A percentile compares a stretch with the other conserved stretches of the same genome.
phyloP scores from a whole-genome alignment of 2,888 invertebrate species.

The Oxyscelio sp. region DNA sequence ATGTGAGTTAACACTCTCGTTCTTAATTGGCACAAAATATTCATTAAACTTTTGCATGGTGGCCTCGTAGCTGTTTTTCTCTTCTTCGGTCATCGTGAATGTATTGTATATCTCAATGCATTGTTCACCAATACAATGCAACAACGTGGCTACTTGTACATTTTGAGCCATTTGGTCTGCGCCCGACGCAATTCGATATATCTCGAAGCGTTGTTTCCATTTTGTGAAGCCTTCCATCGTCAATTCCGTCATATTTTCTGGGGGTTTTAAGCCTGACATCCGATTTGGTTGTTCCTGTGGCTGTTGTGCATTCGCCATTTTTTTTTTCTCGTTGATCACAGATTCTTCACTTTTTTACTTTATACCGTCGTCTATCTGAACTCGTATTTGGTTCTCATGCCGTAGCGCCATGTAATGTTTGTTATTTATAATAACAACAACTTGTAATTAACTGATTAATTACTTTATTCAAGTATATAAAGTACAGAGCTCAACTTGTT shows the following conservation, averaged over 20 bases:
- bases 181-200: conserved; percentile 70
- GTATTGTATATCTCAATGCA: conserved; percentile 77
- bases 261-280: conserved; percentile 29
- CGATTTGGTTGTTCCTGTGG: not conserved
- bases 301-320: not conserved
- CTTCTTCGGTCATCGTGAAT: conserved; percentile 68
- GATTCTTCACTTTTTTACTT: too few species aligned
- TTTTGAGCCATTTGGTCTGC: conserved; percentile 58
- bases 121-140: conserved; percentile 77
- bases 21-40: conserved; percentile 61
- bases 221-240: conserved; percentile 35
- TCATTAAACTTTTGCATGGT: conserved; percentile 70
- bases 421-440: too few species aligned
- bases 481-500: too few species aligned
- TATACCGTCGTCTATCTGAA: too few species aligned
- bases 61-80: conserved; percentile 10
- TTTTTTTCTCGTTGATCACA: too few species aligned
- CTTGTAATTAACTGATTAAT: too few species aligned
- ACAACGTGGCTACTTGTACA: conserved; percentile 76
- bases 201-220: conserved; percentile 39
- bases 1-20: conserved; percentile 71
- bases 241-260: conserved; percentile 13
- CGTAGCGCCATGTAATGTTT: not conserved
- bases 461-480: too few species aligned
- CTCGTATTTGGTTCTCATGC: not conserved